These are phyloP conservation scores for Amphipoea lucens DNA, from an alignment of 2,888 invertebrate genomes.

Conservation along the genomic window DNA sequence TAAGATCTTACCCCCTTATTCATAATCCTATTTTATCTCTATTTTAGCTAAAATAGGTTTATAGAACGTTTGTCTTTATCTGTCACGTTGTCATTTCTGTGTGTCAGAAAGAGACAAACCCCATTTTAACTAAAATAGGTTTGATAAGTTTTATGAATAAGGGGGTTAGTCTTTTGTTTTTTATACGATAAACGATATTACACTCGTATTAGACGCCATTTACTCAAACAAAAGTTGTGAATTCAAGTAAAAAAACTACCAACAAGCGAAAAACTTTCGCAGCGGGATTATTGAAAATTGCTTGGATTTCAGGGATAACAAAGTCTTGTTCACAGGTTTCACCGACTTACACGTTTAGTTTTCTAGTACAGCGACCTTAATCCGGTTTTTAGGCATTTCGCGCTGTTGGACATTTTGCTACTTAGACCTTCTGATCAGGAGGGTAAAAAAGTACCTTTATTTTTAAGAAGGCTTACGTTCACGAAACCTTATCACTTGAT, in stretches of 20 bases:
- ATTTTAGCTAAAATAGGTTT: too few relatives aligned
- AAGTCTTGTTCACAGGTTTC: conserved; percentile 44
- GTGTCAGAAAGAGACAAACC: too few relatives aligned
- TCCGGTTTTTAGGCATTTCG: conserved; percentile 48
- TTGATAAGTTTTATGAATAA: too few relatives aligned
- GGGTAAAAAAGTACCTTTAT: conserved; percentile 30
- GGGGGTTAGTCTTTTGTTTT: not conserved
- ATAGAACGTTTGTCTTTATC: too few relatives aligned
- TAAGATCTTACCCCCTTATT: too few relatives aligned
- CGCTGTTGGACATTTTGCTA: too few relatives aligned
- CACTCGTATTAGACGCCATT: not conserved
- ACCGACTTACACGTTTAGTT: conserved; percentile 41
- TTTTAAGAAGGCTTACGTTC: conserved; percentile 33
- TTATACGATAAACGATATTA: not conserved
- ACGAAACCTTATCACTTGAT: not conserved
- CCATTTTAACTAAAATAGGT: too few relatives aligned
- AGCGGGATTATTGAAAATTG: conserved; percentile 52
- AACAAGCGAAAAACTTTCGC: conserved; percentile 26
- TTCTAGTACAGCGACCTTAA: conserved; percentile 32
- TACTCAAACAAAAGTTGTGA: not conserved
- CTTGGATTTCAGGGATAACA: conserved; percentile 48
- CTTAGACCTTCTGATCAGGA: too few relatives aligned
- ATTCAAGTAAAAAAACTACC: conserved; percentile 1
- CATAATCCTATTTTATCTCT: too few relatives aligned
- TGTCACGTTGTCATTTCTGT: too few relatives aligned